Conservation (phyloP, 2,113 vertebrate genomes). For the Diphyllodes magnificus region DNA sequence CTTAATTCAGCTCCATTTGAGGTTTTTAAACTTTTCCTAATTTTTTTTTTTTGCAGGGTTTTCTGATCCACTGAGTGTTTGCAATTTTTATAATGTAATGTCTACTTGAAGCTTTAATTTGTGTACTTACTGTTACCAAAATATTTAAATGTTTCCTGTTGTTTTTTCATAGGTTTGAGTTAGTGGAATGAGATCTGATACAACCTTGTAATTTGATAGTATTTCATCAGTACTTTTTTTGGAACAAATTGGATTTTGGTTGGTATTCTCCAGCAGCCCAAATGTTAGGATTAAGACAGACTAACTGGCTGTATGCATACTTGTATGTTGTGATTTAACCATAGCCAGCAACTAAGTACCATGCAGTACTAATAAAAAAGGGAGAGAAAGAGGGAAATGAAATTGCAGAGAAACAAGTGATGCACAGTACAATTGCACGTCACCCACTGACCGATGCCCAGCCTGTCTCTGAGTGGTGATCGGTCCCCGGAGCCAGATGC, state of each 20-base stretch:
- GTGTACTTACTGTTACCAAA: not conserved
- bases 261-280: not conserved
- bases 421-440: not conserved
- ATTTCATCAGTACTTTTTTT: not conserved
- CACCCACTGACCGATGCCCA: rapidly evolving
- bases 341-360: not conserved
- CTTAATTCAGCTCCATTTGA: not conserved
- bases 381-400: not conserved
- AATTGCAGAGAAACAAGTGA: not conserved
- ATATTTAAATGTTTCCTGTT: not conserved
- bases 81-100: not conserved
- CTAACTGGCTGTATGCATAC: not conserved
- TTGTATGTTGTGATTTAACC: not conserved
- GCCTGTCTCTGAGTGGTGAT: not conserved
- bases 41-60: not conserved
- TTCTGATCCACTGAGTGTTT: not conserved
- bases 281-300: not conserved
- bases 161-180: not conserved
- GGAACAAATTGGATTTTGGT: not conserved
- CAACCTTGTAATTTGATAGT: not conserved
- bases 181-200: not conserved
- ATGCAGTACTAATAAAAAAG: not conserved
- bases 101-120: not conserved
- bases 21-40: not conserved
- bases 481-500: not conserved